phyloP scores from a whole-genome alignment of 2,797 vertebrate genomes.

The Anguilla anguilla region DNA sequence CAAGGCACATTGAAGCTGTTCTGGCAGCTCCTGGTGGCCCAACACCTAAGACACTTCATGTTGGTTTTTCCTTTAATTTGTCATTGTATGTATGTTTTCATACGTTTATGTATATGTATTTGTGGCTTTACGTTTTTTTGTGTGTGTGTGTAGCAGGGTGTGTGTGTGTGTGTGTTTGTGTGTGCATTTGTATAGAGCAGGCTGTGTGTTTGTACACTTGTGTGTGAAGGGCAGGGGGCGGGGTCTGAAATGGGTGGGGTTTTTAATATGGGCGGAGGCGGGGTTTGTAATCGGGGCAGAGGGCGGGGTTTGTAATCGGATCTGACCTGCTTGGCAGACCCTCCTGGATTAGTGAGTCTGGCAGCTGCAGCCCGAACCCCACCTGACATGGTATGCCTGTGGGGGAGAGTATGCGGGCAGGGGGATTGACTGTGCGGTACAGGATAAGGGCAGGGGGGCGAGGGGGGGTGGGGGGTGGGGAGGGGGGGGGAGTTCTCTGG shows the following conservation, averaged over 20 bases:
- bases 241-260: neutral
- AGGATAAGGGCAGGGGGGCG: neutral
- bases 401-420: neutral
- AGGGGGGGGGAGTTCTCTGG: neutral
- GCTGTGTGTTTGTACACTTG: neutral
- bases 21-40: too few species aligned
- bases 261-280: neutral
- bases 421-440: neutral
- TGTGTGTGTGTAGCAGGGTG: neutral
- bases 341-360: conserved; percentile 20
- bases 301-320: neutral
- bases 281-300: neutral
- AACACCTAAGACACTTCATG: too few species aligned
- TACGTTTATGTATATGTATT: too few species aligned
- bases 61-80: too few species aligned
- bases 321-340: conserved; percentile 5
- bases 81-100: too few species aligned
- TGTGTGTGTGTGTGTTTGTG: neutral
- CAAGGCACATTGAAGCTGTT: too few species aligned
- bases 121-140: too few species aligned
- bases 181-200: neutral
- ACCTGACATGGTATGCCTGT: neutral
- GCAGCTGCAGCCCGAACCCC: conserved; percentile 1
- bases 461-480: too few species aligned
- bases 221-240: neutral